Evolutionary conservation across 1,140 invertebrate genomes (phyloP).

Genomic region (Leucophenga varia): DNA sequence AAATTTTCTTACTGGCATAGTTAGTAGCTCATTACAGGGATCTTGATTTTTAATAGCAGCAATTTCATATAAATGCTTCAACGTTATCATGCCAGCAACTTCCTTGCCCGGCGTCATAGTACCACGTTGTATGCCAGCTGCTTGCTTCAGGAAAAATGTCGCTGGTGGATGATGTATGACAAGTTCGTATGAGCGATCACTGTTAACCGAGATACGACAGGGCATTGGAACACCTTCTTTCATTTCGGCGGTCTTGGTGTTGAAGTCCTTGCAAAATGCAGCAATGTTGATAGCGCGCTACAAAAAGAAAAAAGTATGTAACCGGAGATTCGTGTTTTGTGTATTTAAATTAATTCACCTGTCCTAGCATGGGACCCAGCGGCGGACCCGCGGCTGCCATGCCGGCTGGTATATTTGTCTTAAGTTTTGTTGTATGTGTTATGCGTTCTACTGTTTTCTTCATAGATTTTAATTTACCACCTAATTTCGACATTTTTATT

Average conservation of each 20-base stretch:
- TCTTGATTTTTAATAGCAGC: conserved; percentile 91
- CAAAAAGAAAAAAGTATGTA: conserved; percentile 26
- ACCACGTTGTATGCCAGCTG: conserved; percentile 85
- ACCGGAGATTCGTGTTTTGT: too few relatives aligned
- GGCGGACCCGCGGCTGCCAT: conserved; percentile 85
- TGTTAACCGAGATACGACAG: conserved; percentile 75
- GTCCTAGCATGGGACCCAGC: conserved; percentile 87
- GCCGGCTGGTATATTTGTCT: conserved; percentile 81
- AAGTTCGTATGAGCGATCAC: conserved; percentile 85
- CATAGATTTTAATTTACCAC: conserved; percentile 64
- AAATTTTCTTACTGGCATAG: conserved; percentile 42
- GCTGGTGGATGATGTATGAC: conserved; percentile 82
- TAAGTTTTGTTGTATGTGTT: conserved; percentile 70
- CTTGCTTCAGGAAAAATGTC: conserved; percentile 89
- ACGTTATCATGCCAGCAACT: conserved; percentile 83
- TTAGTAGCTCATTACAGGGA: conserved; percentile 67
- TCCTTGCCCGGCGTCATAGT: conserved; percentile 80
- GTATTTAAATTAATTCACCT: conserved; percentile 63
- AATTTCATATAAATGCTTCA: conserved; percentile 99
- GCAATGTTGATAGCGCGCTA: conserved; percentile 95
- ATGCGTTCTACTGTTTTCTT: conserved; percentile 74
- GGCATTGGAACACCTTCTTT: conserved; percentile 92
- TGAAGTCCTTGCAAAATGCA: conserved; percentile 98
- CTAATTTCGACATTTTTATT: conserved; percentile 72
- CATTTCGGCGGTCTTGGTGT: conserved; percentile 88